phyloP scores from a whole-genome alignment of 2,113 vertebrate species.

The Halichoerus grypus region DNA sequence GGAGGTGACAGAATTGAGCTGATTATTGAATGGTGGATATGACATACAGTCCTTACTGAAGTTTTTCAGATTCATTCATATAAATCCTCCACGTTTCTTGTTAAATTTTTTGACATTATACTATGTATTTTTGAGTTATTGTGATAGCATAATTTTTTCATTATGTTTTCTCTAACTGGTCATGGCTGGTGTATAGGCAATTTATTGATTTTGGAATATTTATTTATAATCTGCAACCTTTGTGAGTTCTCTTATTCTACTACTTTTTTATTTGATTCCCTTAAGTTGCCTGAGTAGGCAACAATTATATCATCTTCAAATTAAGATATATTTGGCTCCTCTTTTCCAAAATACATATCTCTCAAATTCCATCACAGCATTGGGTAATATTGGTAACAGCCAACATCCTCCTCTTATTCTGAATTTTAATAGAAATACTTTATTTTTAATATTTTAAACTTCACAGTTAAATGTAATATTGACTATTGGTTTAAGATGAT shows the following conservation, averaged over 20 bases:
- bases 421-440: constrained; percentile 11
- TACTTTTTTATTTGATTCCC: constrained; percentile 18
- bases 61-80: neutral
- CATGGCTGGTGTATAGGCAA: neutral
- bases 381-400: neutral
- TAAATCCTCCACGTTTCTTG: neutral
- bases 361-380: neutral
- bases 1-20: neutral
- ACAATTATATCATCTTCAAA: neutral
- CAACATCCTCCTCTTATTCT: neutral
- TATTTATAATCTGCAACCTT: constrained; percentile 5
- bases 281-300: neutral
- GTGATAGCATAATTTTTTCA: neutral
- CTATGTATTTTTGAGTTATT: neutral
- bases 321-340: constrained; percentile 1
- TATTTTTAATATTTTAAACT: neutral
- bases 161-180: neutral
- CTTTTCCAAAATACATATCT: neutral
- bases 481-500: neutral
- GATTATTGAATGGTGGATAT: neutral
- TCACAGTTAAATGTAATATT: neutral
- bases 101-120: neutral
- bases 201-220: neutral
- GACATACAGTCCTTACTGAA: neutral
- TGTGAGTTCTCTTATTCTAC: neutral